These are phyloP conservation scores for Cyprinus carpio DNA, from an alignment of 2,113 vertebrate genomes.

Conservation along the genomic window DNA sequence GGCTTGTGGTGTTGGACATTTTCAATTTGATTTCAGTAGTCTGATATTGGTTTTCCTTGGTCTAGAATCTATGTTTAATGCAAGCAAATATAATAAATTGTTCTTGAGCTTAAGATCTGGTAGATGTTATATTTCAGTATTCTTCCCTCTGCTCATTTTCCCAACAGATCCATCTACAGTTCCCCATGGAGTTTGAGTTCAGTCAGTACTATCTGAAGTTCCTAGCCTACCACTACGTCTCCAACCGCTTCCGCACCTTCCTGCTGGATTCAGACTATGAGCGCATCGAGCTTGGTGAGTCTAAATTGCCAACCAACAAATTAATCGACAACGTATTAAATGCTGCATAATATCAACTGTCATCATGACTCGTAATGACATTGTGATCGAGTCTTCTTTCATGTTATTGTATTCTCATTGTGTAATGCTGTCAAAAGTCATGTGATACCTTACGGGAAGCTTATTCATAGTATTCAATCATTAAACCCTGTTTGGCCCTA, in stretches of 20 bases:
- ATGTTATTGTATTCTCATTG: background rate
- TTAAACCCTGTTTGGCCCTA: background rate
- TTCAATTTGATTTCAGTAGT: background rate
- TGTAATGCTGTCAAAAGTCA: background rate
- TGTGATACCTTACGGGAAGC: background rate
- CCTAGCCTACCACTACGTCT: slow-evolving; percentile 92
- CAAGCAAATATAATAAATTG: background rate
- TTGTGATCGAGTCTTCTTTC: background rate
- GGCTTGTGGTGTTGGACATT: background rate
- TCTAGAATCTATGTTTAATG: background rate
- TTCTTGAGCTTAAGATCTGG: background rate
- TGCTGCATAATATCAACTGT: background rate
- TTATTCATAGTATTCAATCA: background rate
- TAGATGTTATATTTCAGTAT: no score
- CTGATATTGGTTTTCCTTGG: background rate
- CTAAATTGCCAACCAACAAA: background rate
- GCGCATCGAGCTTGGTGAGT: slow-evolving; percentile 91
- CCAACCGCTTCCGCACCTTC: slow-evolving; percentile 95
- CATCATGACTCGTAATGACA: background rate
- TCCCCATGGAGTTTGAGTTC: slow-evolving; percentile 99
- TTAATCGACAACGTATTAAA: background rate
- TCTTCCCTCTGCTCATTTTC: background rate
- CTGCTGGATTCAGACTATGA: slow-evolving; percentile 95
- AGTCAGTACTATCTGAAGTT: slow-evolving; percentile 98
- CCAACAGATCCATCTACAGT: slow-evolving; percentile 90